Conservation (phyloP, 2,888 invertebrate species). For the Fragum sueziense region DNA sequence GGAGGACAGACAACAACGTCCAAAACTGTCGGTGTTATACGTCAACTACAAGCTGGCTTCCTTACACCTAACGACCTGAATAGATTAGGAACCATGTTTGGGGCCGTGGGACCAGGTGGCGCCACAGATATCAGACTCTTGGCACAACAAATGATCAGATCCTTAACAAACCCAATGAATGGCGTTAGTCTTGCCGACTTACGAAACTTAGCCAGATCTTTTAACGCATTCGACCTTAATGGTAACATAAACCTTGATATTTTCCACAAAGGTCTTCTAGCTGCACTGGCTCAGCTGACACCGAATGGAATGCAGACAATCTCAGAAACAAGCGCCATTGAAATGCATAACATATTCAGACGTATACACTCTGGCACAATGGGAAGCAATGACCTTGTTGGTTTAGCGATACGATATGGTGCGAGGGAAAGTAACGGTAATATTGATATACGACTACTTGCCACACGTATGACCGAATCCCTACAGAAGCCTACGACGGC, state of each 20-base stretch:
- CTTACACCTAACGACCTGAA: slow-evolving; percentile 22
- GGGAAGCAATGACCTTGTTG: slow-evolving; percentile 14
- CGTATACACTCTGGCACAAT: slow-evolving; percentile 29
- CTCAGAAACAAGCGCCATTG: slow-evolving; percentile 11
- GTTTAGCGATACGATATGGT: slow-evolving; percentile 33
- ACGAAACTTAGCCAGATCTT: slow-evolving; percentile 37
- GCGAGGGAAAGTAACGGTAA: slow-evolving; percentile 33
- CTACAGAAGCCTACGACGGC: slow-evolving; percentile 13
- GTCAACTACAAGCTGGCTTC: slow-evolving; percentile 32
- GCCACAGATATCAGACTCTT: slow-evolving; percentile 33
- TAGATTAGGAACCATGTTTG: slow-evolving; percentile 29
- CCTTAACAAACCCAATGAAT: slow-evolving; percentile 1
- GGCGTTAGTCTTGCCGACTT: slow-evolving; percentile 25
- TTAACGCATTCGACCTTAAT: slow-evolving; percentile 46
- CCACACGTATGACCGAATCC: slow-evolving; percentile 28
- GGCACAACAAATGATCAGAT: slow-evolving; percentile 28
- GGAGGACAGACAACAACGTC: not conserved
- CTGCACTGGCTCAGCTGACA: not conserved
- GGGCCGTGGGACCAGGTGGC: slow-evolving; percentile 34
- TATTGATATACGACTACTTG: slow-evolving; percentile 38
- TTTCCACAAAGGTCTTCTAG: slow-evolving; percentile 14
- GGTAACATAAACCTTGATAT: slow-evolving; percentile 39
- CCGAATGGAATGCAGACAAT: not conserved
- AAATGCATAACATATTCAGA: slow-evolving; percentile 18
- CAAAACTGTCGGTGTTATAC: slow-evolving; percentile 11